Percentiles rank a stretch among this genome's conserved stretches.
Conservation (phyloP, 2,888 invertebrate species). For the Cryptophagus acutangulus region DNA sequence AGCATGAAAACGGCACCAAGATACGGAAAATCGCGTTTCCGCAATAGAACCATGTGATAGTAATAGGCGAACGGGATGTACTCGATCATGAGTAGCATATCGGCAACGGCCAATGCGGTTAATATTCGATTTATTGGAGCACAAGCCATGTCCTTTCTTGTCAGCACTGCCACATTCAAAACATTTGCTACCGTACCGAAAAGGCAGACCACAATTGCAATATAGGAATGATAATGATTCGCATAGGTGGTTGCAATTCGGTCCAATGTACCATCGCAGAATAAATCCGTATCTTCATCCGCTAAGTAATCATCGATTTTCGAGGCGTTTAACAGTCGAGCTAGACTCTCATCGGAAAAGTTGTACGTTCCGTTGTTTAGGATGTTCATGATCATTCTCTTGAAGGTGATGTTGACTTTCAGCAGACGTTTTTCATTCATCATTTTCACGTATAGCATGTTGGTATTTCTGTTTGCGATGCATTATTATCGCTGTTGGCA, state of each 20-base stretch:
- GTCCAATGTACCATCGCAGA: conserved; percentile 32
- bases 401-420: too few species aligned
- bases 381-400: too few species aligned
- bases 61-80: conserved; percentile 72
- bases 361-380: too few species aligned
- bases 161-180: conserved; percentile 80
- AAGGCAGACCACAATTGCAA: conserved; percentile 76
- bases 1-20: conserved; percentile 69
- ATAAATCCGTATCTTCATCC: too few species aligned
- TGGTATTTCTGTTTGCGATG: too few species aligned
- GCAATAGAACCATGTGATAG: conserved; percentile 57
- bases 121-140: conserved; percentile 85
- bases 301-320: too few species aligned
- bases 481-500: too few species aligned
- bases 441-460: too few species aligned
- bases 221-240: conserved; percentile 72
- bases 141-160: conserved; percentile 71
- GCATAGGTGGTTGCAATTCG: conserved; percentile 59
- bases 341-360: too few species aligned
- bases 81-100: conserved; percentile 86
- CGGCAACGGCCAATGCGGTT: conserved; percentile 80
- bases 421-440: too few species aligned
- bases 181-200: conserved; percentile 84
- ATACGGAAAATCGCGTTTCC: conserved; percentile 63
- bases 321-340: too few species aligned